A percentile compares a stretch with the other conserved stretches of the same genome.
Evolutionary conservation across 1,140 invertebrate species (phyloP).

Genomic region (Copidosoma floridanum): DNA sequence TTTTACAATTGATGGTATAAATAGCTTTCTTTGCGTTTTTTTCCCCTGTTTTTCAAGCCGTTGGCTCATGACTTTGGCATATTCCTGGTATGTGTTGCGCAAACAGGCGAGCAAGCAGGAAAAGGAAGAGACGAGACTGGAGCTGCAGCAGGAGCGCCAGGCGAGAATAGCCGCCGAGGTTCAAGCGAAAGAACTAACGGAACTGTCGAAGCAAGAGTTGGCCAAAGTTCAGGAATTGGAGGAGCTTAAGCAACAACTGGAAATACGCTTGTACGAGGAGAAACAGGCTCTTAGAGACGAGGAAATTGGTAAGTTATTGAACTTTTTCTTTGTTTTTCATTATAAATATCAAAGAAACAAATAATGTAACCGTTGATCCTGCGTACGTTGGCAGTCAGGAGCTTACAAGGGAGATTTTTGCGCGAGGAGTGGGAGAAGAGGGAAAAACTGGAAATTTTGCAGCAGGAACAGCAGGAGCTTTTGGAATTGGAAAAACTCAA

Average conservation of each 20-base stretch:
- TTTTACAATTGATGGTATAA: too few relatives aligned
- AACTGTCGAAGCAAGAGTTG: constrained; percentile 68
- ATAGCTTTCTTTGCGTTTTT: too few relatives aligned
- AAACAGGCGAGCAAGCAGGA: constrained; percentile 55
- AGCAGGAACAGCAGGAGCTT: constrained; percentile 71
- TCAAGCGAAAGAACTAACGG: constrained; percentile 65
- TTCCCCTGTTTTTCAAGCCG: too few relatives aligned
- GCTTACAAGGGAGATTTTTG: constrained; percentile 62
- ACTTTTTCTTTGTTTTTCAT: background rate
- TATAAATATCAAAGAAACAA: constrained; percentile 11
- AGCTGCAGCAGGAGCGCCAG: constrained; percentile 65
- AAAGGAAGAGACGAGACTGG: constrained; percentile 58
- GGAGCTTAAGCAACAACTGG: constrained; percentile 64
- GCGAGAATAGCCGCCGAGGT: constrained; percentile 69
- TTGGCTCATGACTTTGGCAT: too few relatives aligned
- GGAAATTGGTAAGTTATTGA: constrained; percentile 64
- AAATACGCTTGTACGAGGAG: constrained; percentile 73
- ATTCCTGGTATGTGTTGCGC: constrained; percentile 2
- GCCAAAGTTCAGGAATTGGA: constrained; percentile 71
- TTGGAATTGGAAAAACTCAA: constrained; percentile 73
- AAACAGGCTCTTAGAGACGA: constrained; percentile 80
- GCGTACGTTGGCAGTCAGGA: constrained; percentile 37
- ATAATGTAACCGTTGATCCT: too few relatives aligned
- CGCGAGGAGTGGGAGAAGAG: constrained; percentile 80
- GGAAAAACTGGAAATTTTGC: constrained; percentile 74